phyloP scores from a whole-genome alignment of 2,113 vertebrate genomes.

The Hypocryptadius cinnamomeus region DNA sequence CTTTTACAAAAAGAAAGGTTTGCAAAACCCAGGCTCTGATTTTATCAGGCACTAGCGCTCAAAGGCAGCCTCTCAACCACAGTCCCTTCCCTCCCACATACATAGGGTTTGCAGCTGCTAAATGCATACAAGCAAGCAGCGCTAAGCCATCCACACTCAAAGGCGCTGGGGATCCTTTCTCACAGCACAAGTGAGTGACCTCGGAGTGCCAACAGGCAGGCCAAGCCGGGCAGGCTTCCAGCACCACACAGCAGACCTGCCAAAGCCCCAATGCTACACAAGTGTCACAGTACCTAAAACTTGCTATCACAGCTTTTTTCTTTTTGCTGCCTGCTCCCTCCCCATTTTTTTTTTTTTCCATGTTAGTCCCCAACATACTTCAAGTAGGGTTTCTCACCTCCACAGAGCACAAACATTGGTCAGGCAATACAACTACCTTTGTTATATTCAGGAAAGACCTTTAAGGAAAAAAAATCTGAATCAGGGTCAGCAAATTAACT shows the following conservation, averaged over 20 bases:
- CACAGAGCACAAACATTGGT: background rate
- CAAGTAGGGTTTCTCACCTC: background rate
- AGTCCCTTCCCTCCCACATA: background rate
- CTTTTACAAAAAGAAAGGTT: background rate
- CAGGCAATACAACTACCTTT: background rate
- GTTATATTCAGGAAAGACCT: background rate
- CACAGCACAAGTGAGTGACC: background rate
- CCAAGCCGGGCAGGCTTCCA: background rate
- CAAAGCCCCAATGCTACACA: background rate
- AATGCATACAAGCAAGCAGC: background rate
- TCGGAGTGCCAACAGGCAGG: background rate
- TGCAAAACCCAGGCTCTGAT: background rate
- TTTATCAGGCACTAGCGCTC: background rate
- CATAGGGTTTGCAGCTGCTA: background rate
- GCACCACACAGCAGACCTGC: background rate
- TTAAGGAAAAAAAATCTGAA: background rate
- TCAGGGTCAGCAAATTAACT: background rate
- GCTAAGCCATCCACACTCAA: background rate
- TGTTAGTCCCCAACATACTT: background rate
- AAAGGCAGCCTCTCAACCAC: background rate
- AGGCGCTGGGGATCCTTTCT: background rate
- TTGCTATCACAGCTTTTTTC: background rate
- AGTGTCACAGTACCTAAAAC: background rate
- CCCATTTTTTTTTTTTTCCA: accelerated
- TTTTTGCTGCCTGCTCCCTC: background rate